These are phyloP conservation scores for Baryphthengus martii DNA, from an alignment of 2,113 vertebrate genomes.

Conservation along the genomic window DNA sequence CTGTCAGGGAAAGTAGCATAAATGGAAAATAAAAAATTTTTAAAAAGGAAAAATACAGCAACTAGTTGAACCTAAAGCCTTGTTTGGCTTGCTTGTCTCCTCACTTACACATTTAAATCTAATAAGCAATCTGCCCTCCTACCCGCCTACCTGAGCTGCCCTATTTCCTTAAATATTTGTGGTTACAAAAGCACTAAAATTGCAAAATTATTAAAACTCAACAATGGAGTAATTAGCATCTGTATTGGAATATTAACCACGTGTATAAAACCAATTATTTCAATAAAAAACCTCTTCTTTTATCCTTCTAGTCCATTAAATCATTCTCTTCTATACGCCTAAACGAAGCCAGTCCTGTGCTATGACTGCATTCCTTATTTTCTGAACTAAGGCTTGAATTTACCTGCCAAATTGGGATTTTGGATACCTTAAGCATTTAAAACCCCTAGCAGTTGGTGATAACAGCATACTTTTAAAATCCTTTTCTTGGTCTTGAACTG, in stretches of 20 bases:
- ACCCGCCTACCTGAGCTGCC: not conserved
- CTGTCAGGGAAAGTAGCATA: not conserved
- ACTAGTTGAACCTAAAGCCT: not conserved
- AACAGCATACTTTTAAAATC: not conserved
- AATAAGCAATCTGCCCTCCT: not conserved
- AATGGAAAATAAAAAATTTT: not conserved
- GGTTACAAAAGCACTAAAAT: not conserved
- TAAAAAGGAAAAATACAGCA: not conserved
- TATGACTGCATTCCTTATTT: not conserved
- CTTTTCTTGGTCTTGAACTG: not conserved
- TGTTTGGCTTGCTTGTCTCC: not conserved
- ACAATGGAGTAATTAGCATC: not conserved
- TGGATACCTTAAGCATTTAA: not conserved
- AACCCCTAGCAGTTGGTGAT: not conserved
- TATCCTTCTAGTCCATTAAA: not conserved
- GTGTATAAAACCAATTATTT: not conserved
- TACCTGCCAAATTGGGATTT: not conserved
- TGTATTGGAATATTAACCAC: not conserved
- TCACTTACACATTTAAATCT: not conserved
- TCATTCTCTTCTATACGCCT: not conserved
- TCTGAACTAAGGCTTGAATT: not conserved
- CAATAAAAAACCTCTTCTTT: not conserved
- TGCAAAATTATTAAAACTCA: not conserved
- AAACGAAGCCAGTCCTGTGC: not conserved
- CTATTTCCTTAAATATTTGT: not conserved